A percentile compares a stretch with the other conserved stretches of the same genome.
Conservation (phyloP, 2,113 vertebrate species). For the Bolborhynchus lineola region DNA sequence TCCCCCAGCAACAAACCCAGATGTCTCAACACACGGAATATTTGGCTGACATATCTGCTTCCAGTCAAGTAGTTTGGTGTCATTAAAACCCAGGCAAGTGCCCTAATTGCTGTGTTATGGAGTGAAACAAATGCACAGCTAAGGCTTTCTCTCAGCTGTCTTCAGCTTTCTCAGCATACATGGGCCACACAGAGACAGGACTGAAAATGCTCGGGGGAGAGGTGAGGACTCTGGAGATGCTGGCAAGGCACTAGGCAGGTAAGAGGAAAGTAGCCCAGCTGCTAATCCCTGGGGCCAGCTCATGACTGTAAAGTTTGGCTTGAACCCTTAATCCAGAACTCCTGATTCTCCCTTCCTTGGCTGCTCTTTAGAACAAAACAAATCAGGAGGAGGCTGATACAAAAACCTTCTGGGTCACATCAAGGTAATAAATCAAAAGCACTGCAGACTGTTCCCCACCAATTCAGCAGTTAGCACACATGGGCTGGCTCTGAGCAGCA, state of each 20-base stretch:
- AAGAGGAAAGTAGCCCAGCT: neutral
- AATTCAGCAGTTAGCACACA: conserved; percentile 66
- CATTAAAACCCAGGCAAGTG: neutral
- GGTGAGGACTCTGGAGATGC: neutral
- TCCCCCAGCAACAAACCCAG: neutral
- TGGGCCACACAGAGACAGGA: neutral
- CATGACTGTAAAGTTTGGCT: neutral
- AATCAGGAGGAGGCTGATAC: conserved; percentile 56
- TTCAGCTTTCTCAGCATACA: neutral
- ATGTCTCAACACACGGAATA: neutral
- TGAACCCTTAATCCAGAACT: conserved; percentile 32
- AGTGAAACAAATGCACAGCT: neutral
- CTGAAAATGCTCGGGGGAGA: neutral
- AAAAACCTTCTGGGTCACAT: conserved; percentile 71
- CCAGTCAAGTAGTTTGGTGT: neutral
- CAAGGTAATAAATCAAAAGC: conserved; percentile 72
- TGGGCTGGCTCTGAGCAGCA: conserved; percentile 33
- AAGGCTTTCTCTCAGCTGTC: neutral
- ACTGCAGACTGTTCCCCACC: conserved; percentile 46
- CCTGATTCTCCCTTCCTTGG: conserved; percentile 30
- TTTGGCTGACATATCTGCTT: neutral
- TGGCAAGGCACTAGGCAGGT: neutral
- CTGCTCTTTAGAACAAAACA: conserved; percentile 6
- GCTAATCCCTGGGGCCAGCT: neutral
- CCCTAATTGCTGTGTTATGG: neutral